Conservation (phyloP, 2,113 vertebrate species). For the Microtus ochrogaster region DNA sequence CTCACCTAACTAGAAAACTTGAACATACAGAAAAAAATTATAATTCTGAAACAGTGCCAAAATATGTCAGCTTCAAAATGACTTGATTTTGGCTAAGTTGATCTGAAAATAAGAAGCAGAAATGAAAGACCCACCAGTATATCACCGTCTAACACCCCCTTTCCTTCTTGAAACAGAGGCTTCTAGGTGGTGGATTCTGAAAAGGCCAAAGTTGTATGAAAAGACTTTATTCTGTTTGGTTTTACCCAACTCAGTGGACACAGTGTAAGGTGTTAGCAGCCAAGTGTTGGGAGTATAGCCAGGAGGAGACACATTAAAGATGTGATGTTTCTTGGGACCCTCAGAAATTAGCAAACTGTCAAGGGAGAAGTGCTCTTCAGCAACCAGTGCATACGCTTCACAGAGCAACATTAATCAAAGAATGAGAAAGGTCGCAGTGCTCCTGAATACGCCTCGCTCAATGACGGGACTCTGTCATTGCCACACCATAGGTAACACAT, state of each 20-base stretch:
- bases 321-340: neutral
- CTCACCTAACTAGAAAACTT: neutral
- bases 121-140: slow-evolving; percentile 55
- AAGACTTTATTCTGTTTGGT: neutral
- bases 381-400: too few relatives aligned
- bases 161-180: slow-evolving; percentile 53
- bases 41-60: slow-evolving; percentile 30
- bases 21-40: neutral
- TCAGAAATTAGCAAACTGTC: slow-evolving; percentile 16
- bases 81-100: slow-evolving; percentile 26
- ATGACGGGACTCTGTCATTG: neutral
- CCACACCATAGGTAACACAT: neutral
- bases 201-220: neutral
- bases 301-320: neutral
- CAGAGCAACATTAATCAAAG: neutral
- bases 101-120: slow-evolving; percentile 74
- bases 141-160: neutral
- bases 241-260: neutral
- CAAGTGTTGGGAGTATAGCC: neutral
- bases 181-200: neutral
- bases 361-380: neutral
- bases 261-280: neutral
- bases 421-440: neutral
- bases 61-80: neutral
- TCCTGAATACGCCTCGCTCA: neutral